phyloP scores from a whole-genome alignment of 2,113 vertebrate genomes.

The Cryptomyrus ogoouensis region DNA sequence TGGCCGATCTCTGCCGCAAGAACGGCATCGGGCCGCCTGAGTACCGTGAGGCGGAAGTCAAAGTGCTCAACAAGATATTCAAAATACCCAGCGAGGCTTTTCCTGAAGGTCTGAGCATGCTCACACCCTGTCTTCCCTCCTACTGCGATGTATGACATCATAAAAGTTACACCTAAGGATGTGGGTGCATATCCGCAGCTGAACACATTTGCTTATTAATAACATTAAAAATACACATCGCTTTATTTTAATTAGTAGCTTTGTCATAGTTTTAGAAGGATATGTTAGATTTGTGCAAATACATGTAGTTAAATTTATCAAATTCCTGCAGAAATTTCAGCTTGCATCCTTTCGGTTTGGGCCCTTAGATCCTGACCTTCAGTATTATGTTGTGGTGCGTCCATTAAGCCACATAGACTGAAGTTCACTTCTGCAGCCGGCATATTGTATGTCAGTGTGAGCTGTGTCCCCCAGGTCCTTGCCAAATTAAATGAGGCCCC shows the following conservation, averaged over 20 bases:
- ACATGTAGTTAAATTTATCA: not conserved
- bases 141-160: not conserved
- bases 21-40: constrained; percentile 70
- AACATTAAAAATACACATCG: not conserved
- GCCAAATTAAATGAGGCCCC: not conserved
- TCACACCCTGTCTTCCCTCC: not conserved
- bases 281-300: not conserved
- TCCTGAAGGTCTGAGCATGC: constrained; percentile 65
- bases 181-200: not conserved
- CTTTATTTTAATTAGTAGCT: not conserved
- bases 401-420: not conserved
- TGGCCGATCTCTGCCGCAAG: constrained; percentile 78
- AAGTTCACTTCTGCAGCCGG: not conserved
- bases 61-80: constrained; percentile 88
- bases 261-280: not conserved
- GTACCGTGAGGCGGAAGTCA: constrained; percentile 72
- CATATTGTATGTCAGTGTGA: not conserved
- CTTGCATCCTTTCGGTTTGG: not conserved
- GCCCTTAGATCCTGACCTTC: not conserved
- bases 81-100: constrained; percentile 71
- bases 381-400: not conserved
- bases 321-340: not conserved
- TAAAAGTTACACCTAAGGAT: not conserved
- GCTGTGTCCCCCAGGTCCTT: not conserved
- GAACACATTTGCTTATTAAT: not conserved